These are phyloP conservation scores for Reticulitermes speratus DNA, from an alignment of 1,140 invertebrate genomes.

Conservation along the genomic window DNA sequence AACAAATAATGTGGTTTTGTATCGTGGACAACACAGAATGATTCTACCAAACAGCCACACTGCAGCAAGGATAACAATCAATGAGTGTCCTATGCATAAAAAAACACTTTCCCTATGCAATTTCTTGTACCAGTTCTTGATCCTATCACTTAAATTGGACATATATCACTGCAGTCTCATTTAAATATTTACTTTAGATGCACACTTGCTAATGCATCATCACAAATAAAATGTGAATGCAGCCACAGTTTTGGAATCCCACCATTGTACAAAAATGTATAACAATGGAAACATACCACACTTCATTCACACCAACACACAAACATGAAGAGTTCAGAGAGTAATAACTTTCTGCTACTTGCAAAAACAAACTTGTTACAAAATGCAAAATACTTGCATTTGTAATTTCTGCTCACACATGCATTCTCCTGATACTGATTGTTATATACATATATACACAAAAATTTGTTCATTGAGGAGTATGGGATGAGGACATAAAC, in stretches of 20 bases:
- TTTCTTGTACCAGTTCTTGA: not conserved
- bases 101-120: not conserved
- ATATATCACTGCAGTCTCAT: not conserved
- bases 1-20: not conserved
- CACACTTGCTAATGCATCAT: not conserved
- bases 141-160: not conserved
- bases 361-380: not conserved
- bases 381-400: not conserved
- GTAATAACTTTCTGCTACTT: not conserved
- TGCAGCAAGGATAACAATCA: too few species aligned
- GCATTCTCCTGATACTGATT: not conserved
- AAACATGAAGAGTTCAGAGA: not conserved
- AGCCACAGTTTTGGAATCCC: not conserved
- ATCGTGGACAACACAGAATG: not conserved
- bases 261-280: not conserved
- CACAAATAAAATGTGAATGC: not conserved
- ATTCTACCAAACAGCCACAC: not conserved
- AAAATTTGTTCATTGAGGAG: not conserved
- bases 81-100: not conserved
- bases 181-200: not conserved
- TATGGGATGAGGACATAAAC: conserved; percentile 3
- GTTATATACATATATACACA: not conserved
- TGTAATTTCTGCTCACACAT: not conserved
- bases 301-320: not conserved
- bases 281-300: not conserved